Percentiles rank a stretch among this genome's conserved stretches.
Evolutionary conservation across 2,113 vertebrate species (phyloP).

Genomic region (Chamaetylas fuelleborni): DNA sequence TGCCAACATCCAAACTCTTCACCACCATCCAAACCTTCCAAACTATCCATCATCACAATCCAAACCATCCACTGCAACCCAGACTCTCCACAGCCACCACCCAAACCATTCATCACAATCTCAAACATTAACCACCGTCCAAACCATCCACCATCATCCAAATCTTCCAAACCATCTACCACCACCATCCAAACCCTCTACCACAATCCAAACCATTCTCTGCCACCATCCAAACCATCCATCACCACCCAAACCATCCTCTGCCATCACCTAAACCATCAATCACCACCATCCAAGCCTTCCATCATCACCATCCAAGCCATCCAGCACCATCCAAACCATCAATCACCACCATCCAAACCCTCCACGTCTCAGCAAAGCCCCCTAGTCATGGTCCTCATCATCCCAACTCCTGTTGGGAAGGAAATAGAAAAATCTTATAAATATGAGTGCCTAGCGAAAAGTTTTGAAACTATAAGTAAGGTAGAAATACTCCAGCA

Average conservation of each 20-base stretch:
- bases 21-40: not conserved
- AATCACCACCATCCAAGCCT: not conserved
- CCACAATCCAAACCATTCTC: not conserved
- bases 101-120: not conserved
- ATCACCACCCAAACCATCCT: not conserved
- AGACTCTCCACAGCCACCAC: no score
- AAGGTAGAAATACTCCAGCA: not conserved
- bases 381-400: fast-evolving
- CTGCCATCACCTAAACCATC: not conserved
- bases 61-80: not conserved
- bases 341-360: no score
- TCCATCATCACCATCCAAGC: not conserved
- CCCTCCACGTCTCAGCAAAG: not conserved
- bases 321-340: not conserved
- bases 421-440: no score
- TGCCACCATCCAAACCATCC: not conserved
- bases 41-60: no score
- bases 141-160: not conserved
- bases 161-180: not conserved
- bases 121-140: no score
- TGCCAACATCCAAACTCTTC: no score
- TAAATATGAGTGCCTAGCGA: no score
- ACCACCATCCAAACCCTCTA: no score
- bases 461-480: no score
- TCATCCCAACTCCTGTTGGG: not conserved